These are phyloP conservation scores for Drosophila peninsularis DNA, from an alignment of 2,888 invertebrate genomes.

Conservation along the genomic window DNA sequence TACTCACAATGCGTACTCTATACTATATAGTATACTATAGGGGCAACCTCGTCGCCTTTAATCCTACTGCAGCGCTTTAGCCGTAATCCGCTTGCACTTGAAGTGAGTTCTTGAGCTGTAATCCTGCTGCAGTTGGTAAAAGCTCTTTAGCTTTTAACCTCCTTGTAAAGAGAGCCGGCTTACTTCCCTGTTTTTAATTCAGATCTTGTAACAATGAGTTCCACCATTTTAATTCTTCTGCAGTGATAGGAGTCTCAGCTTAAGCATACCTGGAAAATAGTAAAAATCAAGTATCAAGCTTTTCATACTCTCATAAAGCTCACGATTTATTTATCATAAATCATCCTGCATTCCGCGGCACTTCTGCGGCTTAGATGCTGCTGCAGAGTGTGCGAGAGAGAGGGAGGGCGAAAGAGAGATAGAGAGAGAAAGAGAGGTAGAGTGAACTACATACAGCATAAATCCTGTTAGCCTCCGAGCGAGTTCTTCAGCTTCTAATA, in stretches of 20 bases:
- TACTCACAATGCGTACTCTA: not conserved
- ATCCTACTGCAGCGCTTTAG: not conserved
- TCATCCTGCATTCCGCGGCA: not conserved
- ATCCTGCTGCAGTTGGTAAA: not conserved
- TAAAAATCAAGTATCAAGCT: not conserved
- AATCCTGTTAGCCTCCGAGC: not conserved
- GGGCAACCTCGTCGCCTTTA: not conserved
- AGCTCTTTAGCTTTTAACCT: conserved; percentile 10
- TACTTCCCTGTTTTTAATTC: not conserved
- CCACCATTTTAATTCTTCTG: not conserved
- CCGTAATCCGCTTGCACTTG: conserved; percentile 1
- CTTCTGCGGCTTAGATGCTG: not conserved
- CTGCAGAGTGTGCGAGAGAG: not conserved
- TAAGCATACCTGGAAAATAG: not conserved
- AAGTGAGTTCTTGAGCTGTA: not conserved
- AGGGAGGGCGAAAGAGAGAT: not conserved
- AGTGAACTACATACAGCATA: not conserved
- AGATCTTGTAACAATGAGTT: not conserved
- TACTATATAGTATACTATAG: no score
- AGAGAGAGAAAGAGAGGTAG: not conserved
- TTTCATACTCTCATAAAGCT: not conserved
- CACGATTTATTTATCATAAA: no score
- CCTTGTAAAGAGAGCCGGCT: not conserved
- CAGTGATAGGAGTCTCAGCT: not conserved
- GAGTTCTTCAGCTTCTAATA: not conserved